A percentile compares a stretch with the other conserved stretches of the same genome.
These are phyloP conservation scores for Amorpha juglandis DNA, from an alignment of 2,888 invertebrate genomes.

Conservation along the genomic window DNA sequence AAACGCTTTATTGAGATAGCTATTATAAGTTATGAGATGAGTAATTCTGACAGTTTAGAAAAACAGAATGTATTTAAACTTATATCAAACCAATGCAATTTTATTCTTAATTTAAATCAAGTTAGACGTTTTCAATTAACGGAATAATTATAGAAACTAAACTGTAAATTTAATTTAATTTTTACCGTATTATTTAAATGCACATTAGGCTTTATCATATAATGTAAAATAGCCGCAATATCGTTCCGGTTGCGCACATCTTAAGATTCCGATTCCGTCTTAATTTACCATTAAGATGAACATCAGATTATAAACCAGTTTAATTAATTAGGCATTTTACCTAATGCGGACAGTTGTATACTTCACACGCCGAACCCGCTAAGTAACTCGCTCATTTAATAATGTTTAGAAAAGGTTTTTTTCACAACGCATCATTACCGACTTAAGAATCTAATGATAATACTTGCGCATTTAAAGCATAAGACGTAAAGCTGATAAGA, in stretches of 20 bases:
- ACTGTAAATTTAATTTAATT: not conserved
- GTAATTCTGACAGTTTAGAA: not conserved
- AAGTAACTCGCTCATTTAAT: constrained; percentile 33
- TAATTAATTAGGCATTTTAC: constrained; percentile 49
- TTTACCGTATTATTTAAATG: not conserved
- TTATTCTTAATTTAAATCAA: not conserved
- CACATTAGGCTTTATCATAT: constrained; percentile 7
- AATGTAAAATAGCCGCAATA: constrained; percentile 9
- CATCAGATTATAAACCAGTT: constrained; percentile 51
- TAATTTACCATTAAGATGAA: constrained; percentile 30
- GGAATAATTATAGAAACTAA: not conserved
- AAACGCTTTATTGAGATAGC: constrained; percentile 34
- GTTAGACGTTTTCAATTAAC: not conserved
- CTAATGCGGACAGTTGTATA: constrained; percentile 34
- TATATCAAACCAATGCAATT: not conserved
- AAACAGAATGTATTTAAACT: not conserved
- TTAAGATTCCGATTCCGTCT: constrained; percentile 37
- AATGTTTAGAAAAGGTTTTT: constrained; percentile 31
- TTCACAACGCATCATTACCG: not conserved
- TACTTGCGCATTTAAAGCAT: not conserved
- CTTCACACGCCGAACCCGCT: constrained; percentile 55
- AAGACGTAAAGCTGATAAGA: not conserved
- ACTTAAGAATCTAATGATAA: not conserved
- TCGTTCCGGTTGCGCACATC: constrained; percentile 25
- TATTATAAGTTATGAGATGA: constrained; percentile 11